Evolutionary conservation across 2,888 invertebrate genomes (phyloP).

Genomic region (Nebria brevicollis): DNA sequence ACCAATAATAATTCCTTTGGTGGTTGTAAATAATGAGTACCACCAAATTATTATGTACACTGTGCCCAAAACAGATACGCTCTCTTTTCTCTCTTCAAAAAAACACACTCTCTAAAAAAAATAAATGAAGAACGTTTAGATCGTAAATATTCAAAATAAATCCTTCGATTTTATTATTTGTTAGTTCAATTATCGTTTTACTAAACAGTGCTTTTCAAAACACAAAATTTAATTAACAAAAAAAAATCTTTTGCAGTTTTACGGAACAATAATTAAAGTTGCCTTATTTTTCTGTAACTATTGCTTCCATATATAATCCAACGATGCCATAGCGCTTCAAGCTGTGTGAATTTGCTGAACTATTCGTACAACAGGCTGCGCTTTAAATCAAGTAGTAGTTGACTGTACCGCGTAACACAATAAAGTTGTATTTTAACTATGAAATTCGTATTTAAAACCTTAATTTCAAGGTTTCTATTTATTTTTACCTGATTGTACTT

Average conservation of each 20-base stretch:
- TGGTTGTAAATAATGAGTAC: slow-evolving; percentile 14
- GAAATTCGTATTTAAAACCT: no score
- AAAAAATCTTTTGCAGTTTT: no score
- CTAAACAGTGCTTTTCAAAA: background rate
- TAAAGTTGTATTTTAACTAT: no score
- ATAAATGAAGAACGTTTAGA: slow-evolving; percentile 5
- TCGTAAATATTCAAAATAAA: background rate
- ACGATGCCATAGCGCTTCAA: background rate
- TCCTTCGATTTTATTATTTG: background rate
- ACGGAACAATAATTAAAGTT: no score
- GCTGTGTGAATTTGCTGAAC: background rate
- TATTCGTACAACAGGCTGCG: background rate
- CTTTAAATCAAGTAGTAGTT: no score
- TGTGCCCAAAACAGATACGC: slow-evolving; percentile 37
- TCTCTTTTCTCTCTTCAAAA: slow-evolving; percentile 26
- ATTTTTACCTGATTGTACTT: no score
- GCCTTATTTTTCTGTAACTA: background rate
- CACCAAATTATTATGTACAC: slow-evolving; percentile 34
- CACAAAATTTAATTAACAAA: background rate
- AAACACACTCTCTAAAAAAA: background rate
- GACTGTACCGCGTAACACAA: no score
- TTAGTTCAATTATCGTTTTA: background rate
- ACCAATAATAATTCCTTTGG: slow-evolving; percentile 44
- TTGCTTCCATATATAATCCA: background rate
- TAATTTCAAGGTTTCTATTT: no score